phyloP scores from a whole-genome alignment of 1,140 invertebrate genomes.

The Wiebesia pumilae region DNA sequence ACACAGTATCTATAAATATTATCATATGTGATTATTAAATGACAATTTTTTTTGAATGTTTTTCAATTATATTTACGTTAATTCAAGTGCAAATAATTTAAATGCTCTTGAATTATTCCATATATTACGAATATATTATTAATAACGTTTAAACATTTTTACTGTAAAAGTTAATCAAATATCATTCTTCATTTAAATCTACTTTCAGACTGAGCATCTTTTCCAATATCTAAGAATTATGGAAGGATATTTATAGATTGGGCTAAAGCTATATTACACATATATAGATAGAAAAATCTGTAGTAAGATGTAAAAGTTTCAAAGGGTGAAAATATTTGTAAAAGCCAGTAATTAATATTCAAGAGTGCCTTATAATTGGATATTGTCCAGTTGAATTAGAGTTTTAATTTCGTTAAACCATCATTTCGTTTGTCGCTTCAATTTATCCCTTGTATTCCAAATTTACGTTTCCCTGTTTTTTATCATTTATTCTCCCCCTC shows the following conservation, averaged over 20 bases:
- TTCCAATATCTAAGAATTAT: neutral
- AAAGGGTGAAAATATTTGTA: neutral
- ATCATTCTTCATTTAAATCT: too few relatives aligned
- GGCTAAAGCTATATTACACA: neutral
- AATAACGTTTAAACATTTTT: too few relatives aligned
- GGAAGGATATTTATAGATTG: constrained; percentile 30
- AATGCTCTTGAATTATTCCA: too few relatives aligned
- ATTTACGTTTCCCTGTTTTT: neutral
- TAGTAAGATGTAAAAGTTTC: neutral
- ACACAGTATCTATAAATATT: too few relatives aligned
- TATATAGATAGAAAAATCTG: neutral
- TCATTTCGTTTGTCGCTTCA: constrained; percentile 42
- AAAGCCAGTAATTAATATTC: constrained; percentile 67
- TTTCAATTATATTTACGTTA: too few relatives aligned
- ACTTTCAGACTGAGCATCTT: too few relatives aligned
- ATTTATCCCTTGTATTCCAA: constrained; percentile 21
- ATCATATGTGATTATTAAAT: too few relatives aligned
- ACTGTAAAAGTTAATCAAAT: too few relatives aligned
- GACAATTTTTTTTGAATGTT: too few relatives aligned
- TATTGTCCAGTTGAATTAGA: constrained; percentile 73
- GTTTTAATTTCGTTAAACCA: constrained; percentile 71
- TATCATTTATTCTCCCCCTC: constrained; percentile 7
- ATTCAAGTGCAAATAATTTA: too few relatives aligned
- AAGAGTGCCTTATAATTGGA: constrained; percentile 68
- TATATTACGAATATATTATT: too few relatives aligned